Conservation (phyloP, 2,113 vertebrate species). For the Ammodytes marinus region DNA sequence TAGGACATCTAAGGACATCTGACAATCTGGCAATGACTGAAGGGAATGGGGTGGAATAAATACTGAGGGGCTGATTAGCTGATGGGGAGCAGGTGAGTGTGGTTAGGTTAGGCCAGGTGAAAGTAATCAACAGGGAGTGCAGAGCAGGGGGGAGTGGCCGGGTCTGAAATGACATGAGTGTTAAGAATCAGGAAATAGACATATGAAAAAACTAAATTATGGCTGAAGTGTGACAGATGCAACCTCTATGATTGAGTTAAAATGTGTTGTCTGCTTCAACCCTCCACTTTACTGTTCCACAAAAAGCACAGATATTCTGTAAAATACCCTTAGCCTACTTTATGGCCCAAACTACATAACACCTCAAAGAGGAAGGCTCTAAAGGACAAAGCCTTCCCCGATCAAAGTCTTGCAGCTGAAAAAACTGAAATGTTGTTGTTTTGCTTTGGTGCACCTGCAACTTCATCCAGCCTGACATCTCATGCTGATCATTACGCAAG, state of each 20-base stretch:
- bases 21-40: too few species aligned
- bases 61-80: too few species aligned
- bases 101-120: too few species aligned
- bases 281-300: neutral
- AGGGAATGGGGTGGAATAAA: too few species aligned
- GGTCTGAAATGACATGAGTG: too few species aligned
- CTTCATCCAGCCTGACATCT: conserved; percentile 70
- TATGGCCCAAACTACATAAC: conserved; percentile 5
- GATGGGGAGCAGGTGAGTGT: too few species aligned
- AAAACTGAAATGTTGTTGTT: conserved; percentile 54
- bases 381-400: conserved; percentile 2
- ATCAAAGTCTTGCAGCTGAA: conserved; percentile 61
- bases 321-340: conserved; percentile 4
- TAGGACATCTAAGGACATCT: too few species aligned
- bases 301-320: neutral
- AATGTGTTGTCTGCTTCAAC: neutral
- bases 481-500: conserved; percentile 75
- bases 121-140: too few species aligned
- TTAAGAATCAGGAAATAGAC: too few species aligned
- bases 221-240: too few species aligned
- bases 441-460: conserved; percentile 68
- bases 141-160: too few species aligned
- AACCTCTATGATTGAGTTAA: neutral
- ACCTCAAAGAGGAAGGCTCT: neutral
- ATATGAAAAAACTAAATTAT: too few species aligned